A percentile compares a stretch with the other conserved stretches of the same genome.
Evolutionary conservation across 1,140 invertebrate species (phyloP).

Genomic region (Brachionus sp.): DNA sequence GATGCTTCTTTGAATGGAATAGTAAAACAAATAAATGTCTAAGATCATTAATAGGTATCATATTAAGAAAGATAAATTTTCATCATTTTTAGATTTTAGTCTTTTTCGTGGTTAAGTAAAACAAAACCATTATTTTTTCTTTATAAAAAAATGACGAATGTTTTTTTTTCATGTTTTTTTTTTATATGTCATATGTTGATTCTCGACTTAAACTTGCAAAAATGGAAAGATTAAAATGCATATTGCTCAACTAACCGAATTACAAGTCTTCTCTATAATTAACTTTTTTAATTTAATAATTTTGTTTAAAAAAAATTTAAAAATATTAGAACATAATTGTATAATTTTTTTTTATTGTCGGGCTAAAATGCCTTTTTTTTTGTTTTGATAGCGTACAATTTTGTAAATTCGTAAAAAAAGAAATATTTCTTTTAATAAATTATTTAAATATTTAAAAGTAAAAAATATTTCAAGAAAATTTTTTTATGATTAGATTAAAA

Average conservation of each 20-base stretch:
- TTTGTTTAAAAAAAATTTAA: background rate
- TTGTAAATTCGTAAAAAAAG: slow-evolving; percentile 14
- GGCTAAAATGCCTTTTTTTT: background rate
- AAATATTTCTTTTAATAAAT: background rate
- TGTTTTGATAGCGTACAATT: background rate
- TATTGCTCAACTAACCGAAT: background rate
- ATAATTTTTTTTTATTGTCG: slow-evolving; percentile 4
- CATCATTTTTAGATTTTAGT: background rate
- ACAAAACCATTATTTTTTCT: background rate
- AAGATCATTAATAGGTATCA: background rate
- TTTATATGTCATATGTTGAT: background rate
- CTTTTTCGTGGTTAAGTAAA: background rate
- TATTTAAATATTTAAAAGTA: background rate
- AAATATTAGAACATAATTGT: background rate
- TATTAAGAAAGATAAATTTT: background rate
- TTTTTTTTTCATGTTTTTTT: background rate
- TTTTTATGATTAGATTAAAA: background rate
- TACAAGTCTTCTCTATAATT: background rate
- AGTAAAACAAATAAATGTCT: background rate
- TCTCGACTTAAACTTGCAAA: background rate
- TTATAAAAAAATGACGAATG: background rate
- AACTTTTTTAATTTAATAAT: background rate
- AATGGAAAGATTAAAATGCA: background rate
- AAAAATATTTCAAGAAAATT: background rate
- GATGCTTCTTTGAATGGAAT: background rate